These are phyloP conservation scores for Nephrotoma flavescens DNA, from an alignment of 2,888 invertebrate genomes.

Conservation along the genomic window DNA sequence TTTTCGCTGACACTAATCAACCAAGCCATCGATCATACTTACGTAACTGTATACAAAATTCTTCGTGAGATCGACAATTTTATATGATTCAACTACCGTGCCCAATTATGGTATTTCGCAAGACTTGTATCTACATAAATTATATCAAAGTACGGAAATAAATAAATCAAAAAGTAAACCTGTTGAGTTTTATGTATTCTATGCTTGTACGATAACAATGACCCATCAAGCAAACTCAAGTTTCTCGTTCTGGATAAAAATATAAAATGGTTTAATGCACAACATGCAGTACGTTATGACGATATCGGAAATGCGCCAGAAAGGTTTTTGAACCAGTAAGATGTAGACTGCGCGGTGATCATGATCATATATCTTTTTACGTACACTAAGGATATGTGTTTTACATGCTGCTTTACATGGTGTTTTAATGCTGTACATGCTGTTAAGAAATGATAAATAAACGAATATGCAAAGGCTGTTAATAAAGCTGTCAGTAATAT, in stretches of 20 bases:
- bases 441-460: too few species aligned
- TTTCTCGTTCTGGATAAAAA: background rate
- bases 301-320: background rate
- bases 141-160: background rate
- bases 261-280: background rate
- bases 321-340: background rate
- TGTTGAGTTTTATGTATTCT: background rate
- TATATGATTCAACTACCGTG: background rate
- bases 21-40: background rate
- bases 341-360: background rate
- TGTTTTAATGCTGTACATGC: too few species aligned
- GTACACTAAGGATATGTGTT: too few species aligned
- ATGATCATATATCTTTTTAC: background rate
- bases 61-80: background rate
- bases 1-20: background rate
- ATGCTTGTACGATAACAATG: background rate
- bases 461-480: too few species aligned
- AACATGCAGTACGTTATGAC: background rate
- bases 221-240: background rate
- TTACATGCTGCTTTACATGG: too few species aligned
- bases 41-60: background rate
- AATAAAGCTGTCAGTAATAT: too few species aligned
- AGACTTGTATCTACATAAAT: background rate
- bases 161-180: background rate
- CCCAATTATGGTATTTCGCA: background rate